Percentiles rank a stretch among this genome's conserved stretches.
These are phyloP conservation scores for Notolabrus celidotus DNA, from an alignment of 2,797 vertebrate species.

Conservation along the genomic window DNA sequence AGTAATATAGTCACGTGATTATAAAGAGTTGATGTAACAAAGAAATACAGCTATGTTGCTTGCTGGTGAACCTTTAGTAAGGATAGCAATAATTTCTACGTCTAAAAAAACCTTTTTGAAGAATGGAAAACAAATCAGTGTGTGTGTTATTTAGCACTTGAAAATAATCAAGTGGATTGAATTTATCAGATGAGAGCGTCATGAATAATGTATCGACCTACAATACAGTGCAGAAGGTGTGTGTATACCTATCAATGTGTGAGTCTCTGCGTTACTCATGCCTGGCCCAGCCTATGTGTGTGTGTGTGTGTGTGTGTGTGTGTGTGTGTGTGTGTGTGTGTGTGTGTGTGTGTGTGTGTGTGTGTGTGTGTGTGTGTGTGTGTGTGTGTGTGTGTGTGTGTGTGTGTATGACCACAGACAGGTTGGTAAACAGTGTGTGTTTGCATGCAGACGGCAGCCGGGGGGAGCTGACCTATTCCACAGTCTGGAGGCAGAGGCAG, in stretches of 20 bases:
- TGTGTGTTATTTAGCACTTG: slow-evolving; percentile 48
- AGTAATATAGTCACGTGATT: neutral
- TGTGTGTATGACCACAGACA: slow-evolving; percentile 32
- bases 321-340: slow-evolving; percentile 17
- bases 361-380: slow-evolving; percentile 20
- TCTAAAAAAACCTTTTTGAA: slow-evolving; percentile 5
- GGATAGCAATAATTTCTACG: neutral
- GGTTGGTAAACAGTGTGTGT: slow-evolving; percentile 70
- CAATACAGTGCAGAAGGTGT: slow-evolving; percentile 18
- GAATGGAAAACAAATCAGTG: slow-evolving; percentile 3
- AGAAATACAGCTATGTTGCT: neutral
- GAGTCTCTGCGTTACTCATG: slow-evolving; percentile 22
- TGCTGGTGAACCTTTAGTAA: neutral
- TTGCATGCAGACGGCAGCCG: slow-evolving; percentile 62
- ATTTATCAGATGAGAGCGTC: slow-evolving; percentile 43
- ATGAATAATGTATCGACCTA: slow-evolving; percentile 63
- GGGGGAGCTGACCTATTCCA: slow-evolving; percentile 82
- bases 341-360: slow-evolving; percentile 27
- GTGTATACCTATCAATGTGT: slow-evolving; percentile 17
- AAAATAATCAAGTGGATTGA: slow-evolving; percentile 48
- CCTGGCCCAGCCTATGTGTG: slow-evolving; percentile 12
- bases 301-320: slow-evolving; percentile 20
- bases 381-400: slow-evolving; percentile 17
- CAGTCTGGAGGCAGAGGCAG: slow-evolving; percentile 72
- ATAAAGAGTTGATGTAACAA: neutral